Conservation (phyloP, 2,113 vertebrate genomes). For the Strix uralensis region DNA sequence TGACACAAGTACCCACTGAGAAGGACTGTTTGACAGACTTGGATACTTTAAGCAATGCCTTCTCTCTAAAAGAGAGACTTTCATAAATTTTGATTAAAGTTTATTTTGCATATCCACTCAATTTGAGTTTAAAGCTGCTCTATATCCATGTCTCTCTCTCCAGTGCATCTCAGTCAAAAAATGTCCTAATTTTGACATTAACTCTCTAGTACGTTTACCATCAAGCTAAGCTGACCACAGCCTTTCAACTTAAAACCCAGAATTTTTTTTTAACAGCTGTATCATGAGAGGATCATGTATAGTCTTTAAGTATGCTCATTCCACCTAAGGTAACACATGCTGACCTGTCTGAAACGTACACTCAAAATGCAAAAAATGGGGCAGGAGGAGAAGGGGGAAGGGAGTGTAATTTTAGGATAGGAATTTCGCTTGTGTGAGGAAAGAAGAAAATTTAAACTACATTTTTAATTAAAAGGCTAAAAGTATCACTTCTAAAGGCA, state of each 20-base stretch:
- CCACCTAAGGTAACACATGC: neutral
- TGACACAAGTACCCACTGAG: neutral
- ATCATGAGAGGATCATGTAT: neutral
- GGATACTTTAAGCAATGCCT: neutral
- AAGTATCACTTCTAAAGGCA: neutral
- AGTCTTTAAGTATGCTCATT: neutral
- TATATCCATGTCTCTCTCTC: neutral
- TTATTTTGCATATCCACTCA: neutral
- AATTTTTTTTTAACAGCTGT: neutral
- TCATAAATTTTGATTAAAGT: neutral
- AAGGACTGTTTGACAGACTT: neutral
- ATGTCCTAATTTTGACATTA: neutral
- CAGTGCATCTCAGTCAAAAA: neutral
- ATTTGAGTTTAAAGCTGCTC: neutral
- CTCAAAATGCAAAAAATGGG: neutral
- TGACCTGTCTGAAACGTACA: neutral
- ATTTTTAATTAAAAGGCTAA: neutral
- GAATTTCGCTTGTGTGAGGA: neutral
- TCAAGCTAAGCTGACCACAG: neutral
- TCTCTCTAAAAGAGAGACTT: neutral
- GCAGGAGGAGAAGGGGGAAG: neutral
- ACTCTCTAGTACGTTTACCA: neutral
- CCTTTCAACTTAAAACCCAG: neutral
- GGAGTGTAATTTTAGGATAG: neutral
- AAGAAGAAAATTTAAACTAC: neutral